Percentiles rank a stretch among this genome's conserved stretches.
Conservation (phyloP, 2,888 invertebrate genomes). For the Zhuqinia jingwanae region DNA sequence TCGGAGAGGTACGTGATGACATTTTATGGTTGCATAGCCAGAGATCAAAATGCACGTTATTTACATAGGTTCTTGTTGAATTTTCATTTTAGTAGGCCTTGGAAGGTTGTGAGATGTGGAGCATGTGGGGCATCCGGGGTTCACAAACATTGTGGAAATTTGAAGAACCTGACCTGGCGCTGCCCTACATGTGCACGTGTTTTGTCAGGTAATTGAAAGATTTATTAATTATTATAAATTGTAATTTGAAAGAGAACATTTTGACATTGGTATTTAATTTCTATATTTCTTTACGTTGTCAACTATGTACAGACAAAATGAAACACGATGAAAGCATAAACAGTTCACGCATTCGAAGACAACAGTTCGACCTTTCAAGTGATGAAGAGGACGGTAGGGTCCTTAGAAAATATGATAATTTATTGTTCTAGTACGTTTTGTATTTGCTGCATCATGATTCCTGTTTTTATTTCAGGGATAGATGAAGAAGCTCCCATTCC, state of each 20-base stretch:
- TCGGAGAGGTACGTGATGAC: slow-evolving; percentile 63
- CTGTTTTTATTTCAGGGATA: not conserved
- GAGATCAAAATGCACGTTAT: too few species aligned
- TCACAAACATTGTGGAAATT: slow-evolving; percentile 82
- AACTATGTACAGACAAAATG: not conserved
- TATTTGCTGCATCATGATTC: not conserved
- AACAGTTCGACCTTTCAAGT: slow-evolving; percentile 25
- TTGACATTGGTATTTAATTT: too few species aligned
- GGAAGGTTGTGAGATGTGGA: slow-evolving; percentile 83
- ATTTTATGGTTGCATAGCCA: not conserved
- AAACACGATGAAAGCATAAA: not conserved
- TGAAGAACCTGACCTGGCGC: slow-evolving; percentile 81
- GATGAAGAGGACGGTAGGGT: slow-evolving; percentile 21
- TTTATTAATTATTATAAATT: too few species aligned
- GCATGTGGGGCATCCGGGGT: slow-evolving; percentile 84
- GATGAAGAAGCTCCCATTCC: not conserved
- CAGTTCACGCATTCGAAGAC: slow-evolving; percentile 48
- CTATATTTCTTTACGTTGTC: not conserved
- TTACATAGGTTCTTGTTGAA: too few species aligned
- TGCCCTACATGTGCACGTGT: slow-evolving; percentile 81
- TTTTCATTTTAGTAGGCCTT: slow-evolving; percentile 77
- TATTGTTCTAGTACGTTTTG: not conserved
- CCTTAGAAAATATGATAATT: not conserved
- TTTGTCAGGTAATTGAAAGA: slow-evolving; percentile 54
- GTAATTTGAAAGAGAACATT: too few species aligned